Conservation (phyloP, 2,113 vertebrate species). For the Lamprologus lemairii region DNA sequence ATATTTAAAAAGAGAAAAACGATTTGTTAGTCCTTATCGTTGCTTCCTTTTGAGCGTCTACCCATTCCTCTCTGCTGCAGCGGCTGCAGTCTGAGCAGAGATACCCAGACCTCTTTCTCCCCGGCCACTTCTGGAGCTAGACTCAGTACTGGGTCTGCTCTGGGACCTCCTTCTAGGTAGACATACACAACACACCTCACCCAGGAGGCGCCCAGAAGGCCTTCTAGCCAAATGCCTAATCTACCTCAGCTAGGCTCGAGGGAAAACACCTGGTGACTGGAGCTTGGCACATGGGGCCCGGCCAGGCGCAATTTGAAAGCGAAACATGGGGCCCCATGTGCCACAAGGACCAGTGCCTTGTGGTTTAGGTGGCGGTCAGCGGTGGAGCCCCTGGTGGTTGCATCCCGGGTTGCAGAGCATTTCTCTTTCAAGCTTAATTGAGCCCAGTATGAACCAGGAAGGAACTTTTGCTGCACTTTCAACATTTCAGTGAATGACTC, state of each 20-base stretch:
- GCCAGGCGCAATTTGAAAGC: not conserved
- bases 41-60: rapidly evolving
- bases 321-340: not conserved
- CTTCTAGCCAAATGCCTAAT: not conserved
- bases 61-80: too few relatives aligned
- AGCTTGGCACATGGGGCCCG: not conserved
- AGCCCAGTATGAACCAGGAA: conserved; percentile 1
- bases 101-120: not conserved
- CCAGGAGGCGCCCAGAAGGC: not conserved
- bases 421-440: not conserved
- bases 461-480: conserved; percentile 30
- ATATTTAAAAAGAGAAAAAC: not conserved
- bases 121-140: not conserved
- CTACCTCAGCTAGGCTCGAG: not conserved
- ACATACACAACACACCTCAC: not conserved
- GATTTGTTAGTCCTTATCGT: not conserved
- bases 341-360: not conserved
- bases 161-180: not conserved
- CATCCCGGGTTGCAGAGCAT: not conserved
- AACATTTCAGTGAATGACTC: conserved; percentile 26
- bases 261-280: not conserved
- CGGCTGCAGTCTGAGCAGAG: not conserved
- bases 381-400: not conserved
- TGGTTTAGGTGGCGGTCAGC: too few relatives aligned
- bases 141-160: not conserved